Evolutionary conservation across 2,797 vertebrate genomes (phyloP).

Genomic region (Pangasius larnaudii): DNA sequence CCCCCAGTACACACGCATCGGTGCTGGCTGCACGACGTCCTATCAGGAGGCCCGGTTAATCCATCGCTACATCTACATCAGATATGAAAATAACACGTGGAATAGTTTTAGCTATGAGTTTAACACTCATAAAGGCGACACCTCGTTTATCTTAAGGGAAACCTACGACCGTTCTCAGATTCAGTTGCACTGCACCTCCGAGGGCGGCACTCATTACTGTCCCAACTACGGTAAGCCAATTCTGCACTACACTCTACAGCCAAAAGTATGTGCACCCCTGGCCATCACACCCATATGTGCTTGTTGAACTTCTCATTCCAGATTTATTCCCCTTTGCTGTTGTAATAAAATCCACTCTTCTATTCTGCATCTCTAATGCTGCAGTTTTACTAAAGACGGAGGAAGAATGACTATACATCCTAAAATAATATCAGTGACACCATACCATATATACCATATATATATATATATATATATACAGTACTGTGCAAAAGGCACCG

Average conservation of each 20-base stretch:
- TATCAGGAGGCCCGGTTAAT: background rate
- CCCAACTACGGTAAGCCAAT: slow-evolving; percentile 33
- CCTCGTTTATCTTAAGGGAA: slow-evolving; percentile 30
- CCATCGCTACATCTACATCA: slow-evolving; percentile 26
- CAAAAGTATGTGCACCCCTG: too few species aligned
- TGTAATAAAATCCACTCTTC: too few species aligned
- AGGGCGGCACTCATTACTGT: background rate
- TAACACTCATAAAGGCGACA: slow-evolving; percentile 34
- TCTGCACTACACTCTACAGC: background rate
- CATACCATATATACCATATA: too few species aligned
- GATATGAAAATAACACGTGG: slow-evolving; percentile 1
- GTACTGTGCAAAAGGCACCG: too few species aligned
- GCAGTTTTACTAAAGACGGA: too few species aligned
- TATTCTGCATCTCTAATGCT: too few species aligned
- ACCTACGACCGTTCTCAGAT: slow-evolving; percentile 10
- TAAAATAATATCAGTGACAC: too few species aligned
- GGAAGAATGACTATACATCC: too few species aligned
- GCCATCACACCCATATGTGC: too few species aligned
- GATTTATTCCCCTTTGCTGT: too few species aligned
- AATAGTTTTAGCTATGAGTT: slow-evolving; percentile 22
- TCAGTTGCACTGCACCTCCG: slow-evolving; percentile 23
- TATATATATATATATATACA: too few species aligned
- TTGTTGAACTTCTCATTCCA: too few species aligned
- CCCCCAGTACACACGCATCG: background rate
- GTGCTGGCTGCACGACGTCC: background rate